A percentile compares a stretch with the other conserved stretches of the same genome.
Conservation (phyloP, 2,797 vertebrate species). For the Cynodonichthys magdalenae region DNA sequence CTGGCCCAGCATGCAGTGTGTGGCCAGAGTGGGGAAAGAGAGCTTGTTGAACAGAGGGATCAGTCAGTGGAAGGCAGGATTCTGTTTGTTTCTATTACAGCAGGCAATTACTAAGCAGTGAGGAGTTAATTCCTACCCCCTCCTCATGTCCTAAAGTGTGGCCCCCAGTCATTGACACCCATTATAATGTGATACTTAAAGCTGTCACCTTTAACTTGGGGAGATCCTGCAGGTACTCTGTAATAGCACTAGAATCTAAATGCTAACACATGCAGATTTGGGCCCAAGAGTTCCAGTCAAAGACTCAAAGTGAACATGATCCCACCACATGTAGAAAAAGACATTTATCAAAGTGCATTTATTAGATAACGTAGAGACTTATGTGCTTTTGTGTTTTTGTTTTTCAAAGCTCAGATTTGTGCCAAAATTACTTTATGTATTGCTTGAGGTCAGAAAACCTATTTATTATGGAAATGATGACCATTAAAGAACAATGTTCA, state of each 20-base stretch:
- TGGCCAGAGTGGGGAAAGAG: constrained; percentile 72
- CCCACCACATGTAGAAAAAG: not conserved
- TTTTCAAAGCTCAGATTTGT: constrained; percentile 13
- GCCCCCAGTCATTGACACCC: constrained; percentile 76
- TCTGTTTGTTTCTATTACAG: constrained; percentile 83
- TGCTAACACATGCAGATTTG: constrained; percentile 37
- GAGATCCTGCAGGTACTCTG: constrained; percentile 49
- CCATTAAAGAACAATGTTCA: constrained; percentile 52
- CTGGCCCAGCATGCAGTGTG: constrained; percentile 79
- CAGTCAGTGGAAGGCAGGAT: constrained; percentile 74
- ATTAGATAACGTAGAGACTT: not conserved
- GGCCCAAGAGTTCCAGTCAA: constrained; percentile 10
- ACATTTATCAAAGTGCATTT: not conserved
- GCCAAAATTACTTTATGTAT: not conserved
- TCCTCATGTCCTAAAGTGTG: constrained; percentile 72
- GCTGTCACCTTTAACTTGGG: constrained; percentile 67
- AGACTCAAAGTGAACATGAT: not conserved
- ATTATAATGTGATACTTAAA: constrained; percentile 76
- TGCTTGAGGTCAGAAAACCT: constrained; percentile 11
- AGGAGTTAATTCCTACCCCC: constrained; percentile 77
- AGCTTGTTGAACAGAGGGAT: constrained; percentile 78
- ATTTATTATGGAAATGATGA: constrained; percentile 44
- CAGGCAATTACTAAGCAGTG: constrained; percentile 80
- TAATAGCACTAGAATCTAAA: constrained; percentile 48
- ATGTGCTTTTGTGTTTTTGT: not conserved